Conservation (phyloP, 2,888 invertebrate genomes). For the Drosophila diplacantha region DNA sequence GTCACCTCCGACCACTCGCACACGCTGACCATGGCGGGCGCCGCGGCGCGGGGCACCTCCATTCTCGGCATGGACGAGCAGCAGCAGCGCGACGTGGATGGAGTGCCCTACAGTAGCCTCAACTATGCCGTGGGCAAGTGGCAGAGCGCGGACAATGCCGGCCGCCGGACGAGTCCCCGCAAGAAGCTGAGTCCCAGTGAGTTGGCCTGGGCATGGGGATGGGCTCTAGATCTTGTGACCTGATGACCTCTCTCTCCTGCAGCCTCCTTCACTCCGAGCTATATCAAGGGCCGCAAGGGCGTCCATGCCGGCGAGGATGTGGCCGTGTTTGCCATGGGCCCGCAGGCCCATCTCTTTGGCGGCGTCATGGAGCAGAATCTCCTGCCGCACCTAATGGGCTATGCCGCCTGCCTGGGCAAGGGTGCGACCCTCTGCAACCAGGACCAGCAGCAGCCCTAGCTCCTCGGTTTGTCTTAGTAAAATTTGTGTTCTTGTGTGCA, state of each 20-base stretch:
- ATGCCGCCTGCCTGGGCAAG: conserved; percentile 84
- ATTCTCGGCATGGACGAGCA: conserved; percentile 78
- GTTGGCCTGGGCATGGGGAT: conserved; percentile 15
- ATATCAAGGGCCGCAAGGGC: conserved; percentile 78
- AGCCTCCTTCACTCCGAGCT: conserved; percentile 67
- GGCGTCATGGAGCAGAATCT: conserved; percentile 88
- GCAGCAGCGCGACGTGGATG: conserved; percentile 53
- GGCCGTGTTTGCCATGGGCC: conserved; percentile 86
- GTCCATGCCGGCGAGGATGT: conserved; percentile 90
- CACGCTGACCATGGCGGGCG: conserved; percentile 86
- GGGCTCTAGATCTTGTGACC: background rate
- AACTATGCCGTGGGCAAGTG: conserved; percentile 86
- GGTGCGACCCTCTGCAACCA: conserved; percentile 71
- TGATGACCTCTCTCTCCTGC: background rate
- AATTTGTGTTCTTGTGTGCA: conserved; percentile 12
- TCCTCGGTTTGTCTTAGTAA: conserved; percentile 1
- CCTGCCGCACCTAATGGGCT: conserved; percentile 86
- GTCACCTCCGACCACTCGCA: conserved; percentile 89
- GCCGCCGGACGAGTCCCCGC: conserved; percentile 62
- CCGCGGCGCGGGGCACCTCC: conserved; percentile 80
- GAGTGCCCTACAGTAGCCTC: conserved; percentile 82
- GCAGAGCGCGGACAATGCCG: conserved; percentile 58
- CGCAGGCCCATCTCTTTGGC: conserved; percentile 87
- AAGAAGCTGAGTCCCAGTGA: conserved; percentile 52
- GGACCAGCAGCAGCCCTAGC: background rate